phyloP scores from a whole-genome alignment of 2,888 invertebrate species.

The Cordilura impudica region DNA sequence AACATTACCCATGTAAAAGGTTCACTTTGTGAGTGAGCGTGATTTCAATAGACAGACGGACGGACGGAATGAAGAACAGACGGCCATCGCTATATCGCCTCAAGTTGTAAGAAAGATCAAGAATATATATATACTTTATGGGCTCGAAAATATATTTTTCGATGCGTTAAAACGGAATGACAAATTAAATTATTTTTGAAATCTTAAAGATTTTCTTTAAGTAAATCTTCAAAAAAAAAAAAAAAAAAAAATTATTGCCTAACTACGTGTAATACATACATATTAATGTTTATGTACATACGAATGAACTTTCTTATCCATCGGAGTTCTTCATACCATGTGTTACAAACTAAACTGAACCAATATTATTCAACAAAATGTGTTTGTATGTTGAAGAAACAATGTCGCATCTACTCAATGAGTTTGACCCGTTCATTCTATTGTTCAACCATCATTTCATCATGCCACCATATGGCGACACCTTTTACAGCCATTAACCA shows the following conservation, averaged over 20 bases:
- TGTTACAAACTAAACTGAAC: conserved; percentile 38
- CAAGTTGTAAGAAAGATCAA: no score
- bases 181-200: no score
- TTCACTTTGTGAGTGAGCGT: no score
- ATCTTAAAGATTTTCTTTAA: background rate
- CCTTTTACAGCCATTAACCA: conserved; percentile 61
- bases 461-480: conserved; percentile 57
- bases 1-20: no score
- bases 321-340: conserved; percentile 13
- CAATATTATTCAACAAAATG: background rate
- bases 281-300: background rate
- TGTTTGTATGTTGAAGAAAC: no score
- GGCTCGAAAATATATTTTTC: no score
- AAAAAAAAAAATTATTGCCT: background rate
- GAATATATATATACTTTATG: no score
- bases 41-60: no score
- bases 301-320: background rate
- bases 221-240: background rate
- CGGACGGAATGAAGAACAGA: no score
- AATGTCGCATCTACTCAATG: conserved; percentile 45
- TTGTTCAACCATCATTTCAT: conserved; percentile 43
- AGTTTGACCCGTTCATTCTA: conserved; percentile 54
- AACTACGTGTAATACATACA: background rate
- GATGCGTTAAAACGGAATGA: no score
- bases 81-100: no score